Evolutionary conservation across 1,140 invertebrate species (phyloP).

Genomic region (Leptopilina boulardi): DNA sequence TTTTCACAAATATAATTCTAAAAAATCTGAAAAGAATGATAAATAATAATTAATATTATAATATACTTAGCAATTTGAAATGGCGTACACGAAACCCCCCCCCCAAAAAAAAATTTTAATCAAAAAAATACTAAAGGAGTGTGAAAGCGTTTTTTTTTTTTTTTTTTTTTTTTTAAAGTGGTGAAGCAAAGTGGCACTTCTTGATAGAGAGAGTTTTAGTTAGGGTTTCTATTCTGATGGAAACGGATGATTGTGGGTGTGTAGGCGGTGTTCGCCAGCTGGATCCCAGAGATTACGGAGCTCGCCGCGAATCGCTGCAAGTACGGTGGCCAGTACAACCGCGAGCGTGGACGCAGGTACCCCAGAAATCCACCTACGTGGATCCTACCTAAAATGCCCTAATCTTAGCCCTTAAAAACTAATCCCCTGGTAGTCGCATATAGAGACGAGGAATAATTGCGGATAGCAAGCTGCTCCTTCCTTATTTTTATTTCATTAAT

Average conservation of each 20-base stretch:
- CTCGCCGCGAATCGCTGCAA: constrained; percentile 97
- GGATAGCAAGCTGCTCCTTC: constrained; percentile 60
- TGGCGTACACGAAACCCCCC: too few relatives aligned
- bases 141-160: constrained; percentile 41
- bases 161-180: constrained; percentile 39
- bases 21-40: too few relatives aligned
- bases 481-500: background rate
- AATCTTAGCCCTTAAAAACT: constrained; percentile 56
- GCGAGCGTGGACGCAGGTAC: constrained; percentile 98
- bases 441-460: constrained; percentile 65
- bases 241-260: constrained; percentile 78
- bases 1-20: too few relatives aligned
- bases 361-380: constrained; percentile 70
- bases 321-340: constrained; percentile 98
- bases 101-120: constrained; percentile 37
- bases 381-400: constrained; percentile 62
- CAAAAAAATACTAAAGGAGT: constrained; percentile 50
- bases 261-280: constrained; percentile 99
- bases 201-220: constrained; percentile 55
- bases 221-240: constrained; percentile 71
- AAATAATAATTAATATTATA: too few relatives aligned
- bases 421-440: constrained; percentile 62
- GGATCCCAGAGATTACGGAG: constrained; percentile 99
- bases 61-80: too few relatives aligned
- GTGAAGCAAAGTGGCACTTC: constrained; percentile 50